Conservation (phyloP, 2,888 invertebrate species). For the Metallyticus violacea region DNA sequence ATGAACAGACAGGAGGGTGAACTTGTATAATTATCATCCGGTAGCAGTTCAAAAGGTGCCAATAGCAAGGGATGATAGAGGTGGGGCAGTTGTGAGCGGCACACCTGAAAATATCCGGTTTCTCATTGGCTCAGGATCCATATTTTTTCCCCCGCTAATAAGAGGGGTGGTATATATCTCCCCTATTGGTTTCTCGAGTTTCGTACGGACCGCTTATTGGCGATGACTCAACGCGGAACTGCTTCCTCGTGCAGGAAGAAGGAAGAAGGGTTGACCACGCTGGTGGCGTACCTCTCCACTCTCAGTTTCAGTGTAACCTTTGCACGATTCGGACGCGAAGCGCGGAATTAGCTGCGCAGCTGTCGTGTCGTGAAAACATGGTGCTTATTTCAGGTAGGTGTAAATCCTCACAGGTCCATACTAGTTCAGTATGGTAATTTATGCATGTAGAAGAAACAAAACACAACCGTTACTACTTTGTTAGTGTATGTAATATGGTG, state of each 20-base stretch:
- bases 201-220: background rate
- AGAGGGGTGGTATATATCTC: background rate
- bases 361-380: background rate
- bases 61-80: background rate
- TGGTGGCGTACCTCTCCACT: background rate
- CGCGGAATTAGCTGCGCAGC: background rate
- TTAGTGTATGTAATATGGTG: too few species aligned
- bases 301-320: background rate
- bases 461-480: background rate
- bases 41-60: too few species aligned
- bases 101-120: background rate
- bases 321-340: too few species aligned
- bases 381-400: background rate
- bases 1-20: too few species aligned
- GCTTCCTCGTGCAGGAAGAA: background rate
- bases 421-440: background rate
- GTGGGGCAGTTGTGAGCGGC: background rate
- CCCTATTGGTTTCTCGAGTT: background rate
- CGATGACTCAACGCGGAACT: background rate
- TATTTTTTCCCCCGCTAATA: too few species aligned
- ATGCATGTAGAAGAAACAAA: background rate
- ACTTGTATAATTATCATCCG: too few species aligned
- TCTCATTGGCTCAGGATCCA: background rate
- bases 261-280: background rate
- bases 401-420: too few species aligned